Percentiles rank a stretch among this genome's conserved stretches.
phyloP scores from a whole-genome alignment of 2,888 invertebrate species.

The Thereva nobilitata region DNA sequence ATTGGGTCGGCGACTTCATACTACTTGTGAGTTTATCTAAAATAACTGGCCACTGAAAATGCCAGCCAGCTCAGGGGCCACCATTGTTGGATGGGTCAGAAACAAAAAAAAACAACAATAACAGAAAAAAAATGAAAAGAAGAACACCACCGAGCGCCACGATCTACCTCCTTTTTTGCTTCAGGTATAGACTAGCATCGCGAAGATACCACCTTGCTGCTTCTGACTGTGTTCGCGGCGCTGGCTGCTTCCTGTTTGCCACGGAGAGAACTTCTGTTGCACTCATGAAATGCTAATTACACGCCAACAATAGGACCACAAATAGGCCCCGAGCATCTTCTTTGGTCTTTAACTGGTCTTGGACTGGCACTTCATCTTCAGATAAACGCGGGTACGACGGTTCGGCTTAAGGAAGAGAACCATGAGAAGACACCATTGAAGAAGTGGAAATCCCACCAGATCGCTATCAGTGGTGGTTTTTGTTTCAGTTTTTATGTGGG shows the following conservation, averaged over 20 bases:
- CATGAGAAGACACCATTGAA: too few relatives aligned
- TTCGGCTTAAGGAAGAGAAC: constrained; percentile 15
- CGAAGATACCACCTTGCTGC: constrained; percentile 3
- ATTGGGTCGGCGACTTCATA: constrained; percentile 11
- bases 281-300: constrained; percentile 35
- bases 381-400: constrained; percentile 4
- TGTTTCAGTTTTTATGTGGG: too few relatives aligned
- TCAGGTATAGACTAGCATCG: background rate
- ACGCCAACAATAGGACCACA: constrained; percentile 23
- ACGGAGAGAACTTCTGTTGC: constrained; percentile 23
- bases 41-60: too few relatives aligned
- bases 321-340: constrained; percentile 19
- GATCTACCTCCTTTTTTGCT: background rate
- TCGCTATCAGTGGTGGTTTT: too few relatives aligned
- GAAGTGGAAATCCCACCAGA: too few relatives aligned
- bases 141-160: background rate
- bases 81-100: background rate
- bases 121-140: constrained; percentile 1
- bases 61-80: background rate
- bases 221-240: constrained; percentile 7
- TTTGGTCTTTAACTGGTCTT: constrained; percentile 3
- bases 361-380: constrained; percentile 4
- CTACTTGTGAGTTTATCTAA: too few relatives aligned
- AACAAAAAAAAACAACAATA: background rate
- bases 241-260: constrained; percentile 20